Evolutionary conservation across 2,113 vertebrate genomes (phyloP).

Genomic region (Prolemur simus): DNA sequence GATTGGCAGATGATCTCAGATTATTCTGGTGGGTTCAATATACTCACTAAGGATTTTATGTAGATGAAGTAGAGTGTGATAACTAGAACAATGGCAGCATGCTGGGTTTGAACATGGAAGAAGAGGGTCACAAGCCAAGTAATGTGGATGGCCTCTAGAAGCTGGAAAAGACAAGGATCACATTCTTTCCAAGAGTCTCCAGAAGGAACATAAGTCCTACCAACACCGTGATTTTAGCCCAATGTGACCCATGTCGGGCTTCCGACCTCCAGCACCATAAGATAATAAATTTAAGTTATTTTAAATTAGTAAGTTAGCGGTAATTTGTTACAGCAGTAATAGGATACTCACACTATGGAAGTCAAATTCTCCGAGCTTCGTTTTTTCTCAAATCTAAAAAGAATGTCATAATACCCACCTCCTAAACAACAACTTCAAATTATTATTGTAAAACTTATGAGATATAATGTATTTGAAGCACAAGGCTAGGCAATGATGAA

Average conservation of each 20-base stretch:
- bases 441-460: background rate
- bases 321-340: background rate
- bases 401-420: background rate
- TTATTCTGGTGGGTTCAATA: background rate
- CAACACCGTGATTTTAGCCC: background rate
- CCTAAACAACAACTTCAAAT: background rate
- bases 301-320: background rate
- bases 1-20: background rate
- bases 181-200: background rate
- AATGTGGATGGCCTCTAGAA: background rate
- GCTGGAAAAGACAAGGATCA: background rate
- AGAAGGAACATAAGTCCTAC: background rate
- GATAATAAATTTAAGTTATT: background rate
- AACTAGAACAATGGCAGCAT: background rate
- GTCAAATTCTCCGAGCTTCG: background rate
- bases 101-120: background rate
- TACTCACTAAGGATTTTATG: background rate
- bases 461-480: background rate
- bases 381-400: background rate
- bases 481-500: background rate
- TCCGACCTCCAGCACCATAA: background rate
- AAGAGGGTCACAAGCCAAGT: background rate
- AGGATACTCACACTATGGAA: background rate
- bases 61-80: background rate
- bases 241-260: background rate